Conservation (phyloP, 2,113 vertebrate genomes). For the Dromaius novaehollandiae region DNA sequence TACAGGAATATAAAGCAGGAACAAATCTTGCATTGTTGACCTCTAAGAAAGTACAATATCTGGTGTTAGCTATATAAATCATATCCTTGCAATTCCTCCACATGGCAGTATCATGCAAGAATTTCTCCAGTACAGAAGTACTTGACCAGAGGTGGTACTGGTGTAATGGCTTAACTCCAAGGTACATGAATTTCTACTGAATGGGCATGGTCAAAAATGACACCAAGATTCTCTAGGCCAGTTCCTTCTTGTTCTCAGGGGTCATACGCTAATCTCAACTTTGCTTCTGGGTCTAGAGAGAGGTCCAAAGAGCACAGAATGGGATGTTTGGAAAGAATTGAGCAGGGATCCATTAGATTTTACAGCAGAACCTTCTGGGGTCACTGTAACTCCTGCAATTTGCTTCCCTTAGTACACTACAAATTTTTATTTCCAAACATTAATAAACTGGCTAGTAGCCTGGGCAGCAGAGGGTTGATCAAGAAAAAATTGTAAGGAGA, state of each 20-base stretch:
- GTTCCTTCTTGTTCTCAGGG: not conserved
- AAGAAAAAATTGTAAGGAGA: not conserved
- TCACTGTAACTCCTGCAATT: not conserved
- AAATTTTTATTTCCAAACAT: not conserved
- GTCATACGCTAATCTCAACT: not conserved
- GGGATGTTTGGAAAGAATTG: not conserved
- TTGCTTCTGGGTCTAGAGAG: not conserved
- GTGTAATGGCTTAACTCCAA: not conserved
- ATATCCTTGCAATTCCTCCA: not conserved
- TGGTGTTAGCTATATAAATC: not conserved
- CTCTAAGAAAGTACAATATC: not conserved
- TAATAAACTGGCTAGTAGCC: not conserved
- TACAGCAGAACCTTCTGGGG: not conserved
- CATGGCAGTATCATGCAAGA: not conserved
- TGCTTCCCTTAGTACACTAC: not conserved
- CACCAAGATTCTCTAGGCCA: not conserved
- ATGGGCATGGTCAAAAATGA: not conserved
- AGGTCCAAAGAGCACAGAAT: not conserved
- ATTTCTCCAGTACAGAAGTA: not conserved
- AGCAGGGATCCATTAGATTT: not conserved
- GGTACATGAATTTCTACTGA: not conserved
- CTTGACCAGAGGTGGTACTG: not conserved
- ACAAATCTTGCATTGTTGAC: not conserved
- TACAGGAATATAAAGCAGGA: not conserved
- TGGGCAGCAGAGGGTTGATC: not conserved